Base-by-base conservation (phyloP, 2,113 vertebrate genomes). In the Puma concolor region DNA sequence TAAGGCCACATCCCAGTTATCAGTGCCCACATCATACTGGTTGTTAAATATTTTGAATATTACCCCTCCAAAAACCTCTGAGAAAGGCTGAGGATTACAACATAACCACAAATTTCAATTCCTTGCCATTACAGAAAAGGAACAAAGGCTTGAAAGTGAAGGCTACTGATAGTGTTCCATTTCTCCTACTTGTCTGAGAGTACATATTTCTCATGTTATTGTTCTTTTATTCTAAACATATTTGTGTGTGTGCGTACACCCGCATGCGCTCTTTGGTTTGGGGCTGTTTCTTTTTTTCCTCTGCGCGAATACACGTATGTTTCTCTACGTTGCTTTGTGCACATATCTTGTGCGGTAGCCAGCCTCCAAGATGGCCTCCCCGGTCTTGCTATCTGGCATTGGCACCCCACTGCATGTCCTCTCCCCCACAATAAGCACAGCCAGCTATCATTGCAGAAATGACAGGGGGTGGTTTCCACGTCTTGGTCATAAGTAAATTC, bases 401-500 rank as follows among this genome's bases (percentile, higher is more conserved):
- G 0, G 0, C 10, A 10, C n/a, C 50, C 67, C 21, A 41, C 60
- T 4, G 19, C 25, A 23, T 0, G 0, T 21, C 63, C 41, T 60
- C 27, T 60, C 33, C 16, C 36, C 63, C n/a, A 31, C 50, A 41
- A 23, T 36, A 52, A 74, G 38, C 8, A 27, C 25, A n/a, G 4
- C 3, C 36, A 7, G 7, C 44, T 5, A 0, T 50, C 33, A 31
- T 29, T 67, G n/a, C 19, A 60, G 52, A 94, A 94, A 84, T 21
- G 23, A 52, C 6, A 63, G 14, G 14, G 9, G 27, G 3, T 57
- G 25, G 7, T 54, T 77, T 79, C 67, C 69, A 77, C 14, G 1
- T 54, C 15, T 50, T 57, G 44, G 23, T 50, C 82, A 76, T n/a
- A 48, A n/a, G 27, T 5, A 41, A 74, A 33, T 36, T 31, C 63